phyloP scores from a whole-genome alignment of 2,113 vertebrate species.

The Balaenoptera acutorostrata region DNA sequence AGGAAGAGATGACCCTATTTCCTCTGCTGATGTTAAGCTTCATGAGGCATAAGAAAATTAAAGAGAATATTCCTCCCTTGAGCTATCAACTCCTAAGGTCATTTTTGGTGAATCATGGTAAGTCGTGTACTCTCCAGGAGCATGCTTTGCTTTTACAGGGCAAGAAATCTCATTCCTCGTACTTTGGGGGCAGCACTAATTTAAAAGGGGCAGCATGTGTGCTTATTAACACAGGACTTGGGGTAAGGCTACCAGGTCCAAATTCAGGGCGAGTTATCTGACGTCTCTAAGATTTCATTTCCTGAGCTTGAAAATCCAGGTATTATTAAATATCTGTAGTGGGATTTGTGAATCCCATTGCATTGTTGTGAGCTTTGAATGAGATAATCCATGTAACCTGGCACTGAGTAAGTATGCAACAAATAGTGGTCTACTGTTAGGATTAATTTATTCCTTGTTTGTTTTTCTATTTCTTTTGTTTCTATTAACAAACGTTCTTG shows the following conservation, averaged over 20 bases:
- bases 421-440: background rate
- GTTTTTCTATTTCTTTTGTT: background rate
- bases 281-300: background rate
- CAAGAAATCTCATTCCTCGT: background rate
- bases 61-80: conserved; percentile 11
- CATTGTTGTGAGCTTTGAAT: background rate
- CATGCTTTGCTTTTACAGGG: background rate
- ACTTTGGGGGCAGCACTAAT: background rate
- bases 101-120: background rate
- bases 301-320: background rate
- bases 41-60: background rate
- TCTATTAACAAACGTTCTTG: background rate
- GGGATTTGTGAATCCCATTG: background rate
- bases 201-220: background rate
- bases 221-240: background rate
- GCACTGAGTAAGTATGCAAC: background rate
- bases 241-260: background rate
- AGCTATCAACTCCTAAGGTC: background rate
- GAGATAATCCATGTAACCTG: background rate
- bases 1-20: conserved; percentile 37
- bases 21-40: conserved; percentile 2
- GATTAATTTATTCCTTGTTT: background rate
- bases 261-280: background rate
- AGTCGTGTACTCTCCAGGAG: background rate
- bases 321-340: too few relatives aligned